Evolutionary conservation across 2,888 invertebrate genomes (phyloP).

Genomic region (Amblyteles armatorius): DNA sequence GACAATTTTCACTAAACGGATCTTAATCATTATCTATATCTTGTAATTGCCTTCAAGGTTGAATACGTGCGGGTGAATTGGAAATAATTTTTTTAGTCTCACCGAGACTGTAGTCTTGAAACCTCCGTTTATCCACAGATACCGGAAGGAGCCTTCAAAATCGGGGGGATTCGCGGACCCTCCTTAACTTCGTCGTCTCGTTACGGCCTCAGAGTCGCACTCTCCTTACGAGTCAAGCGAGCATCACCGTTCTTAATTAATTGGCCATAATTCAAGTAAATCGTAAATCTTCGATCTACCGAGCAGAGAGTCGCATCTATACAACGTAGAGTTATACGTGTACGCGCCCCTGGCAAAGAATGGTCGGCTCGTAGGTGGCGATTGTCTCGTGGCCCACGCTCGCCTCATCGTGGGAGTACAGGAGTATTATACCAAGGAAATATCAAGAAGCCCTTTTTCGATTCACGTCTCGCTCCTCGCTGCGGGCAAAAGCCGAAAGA

Average conservation of each 20-base stretch:
- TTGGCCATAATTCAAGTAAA: conserved; percentile 82
- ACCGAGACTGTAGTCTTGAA: neutral
- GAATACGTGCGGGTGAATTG: neutral
- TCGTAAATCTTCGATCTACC: conserved; percentile 79
- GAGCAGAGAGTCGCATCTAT: conserved; percentile 20
- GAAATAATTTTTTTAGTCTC: neutral
- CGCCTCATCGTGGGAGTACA: conserved; percentile 77
- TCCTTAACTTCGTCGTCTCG: conserved; percentile 10
- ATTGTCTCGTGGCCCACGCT: conserved; percentile 83
- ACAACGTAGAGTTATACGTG: conserved; percentile 10
- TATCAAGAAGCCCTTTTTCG: conserved; percentile 68
- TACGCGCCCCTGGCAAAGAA: conserved; percentile 71
- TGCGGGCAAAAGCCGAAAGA: conserved; percentile 56
- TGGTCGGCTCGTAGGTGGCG: conserved; percentile 80
- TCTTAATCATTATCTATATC: neutral
- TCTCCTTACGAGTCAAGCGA: conserved; percentile 28
- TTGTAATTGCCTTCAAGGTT: neutral
- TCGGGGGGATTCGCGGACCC: conserved; percentile 4
- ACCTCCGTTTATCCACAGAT: neutral
- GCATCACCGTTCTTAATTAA: conserved; percentile 77
- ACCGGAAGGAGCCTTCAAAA: conserved; percentile 38
- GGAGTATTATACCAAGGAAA: conserved; percentile 44
- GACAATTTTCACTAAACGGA: conserved; percentile 7
- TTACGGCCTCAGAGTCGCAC: conserved; percentile 36
- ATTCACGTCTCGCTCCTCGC: conserved; percentile 17